Conservation (phyloP, 2,113 vertebrate species). For the western clawed frog (Xenopus tropicalis) region DNA sequence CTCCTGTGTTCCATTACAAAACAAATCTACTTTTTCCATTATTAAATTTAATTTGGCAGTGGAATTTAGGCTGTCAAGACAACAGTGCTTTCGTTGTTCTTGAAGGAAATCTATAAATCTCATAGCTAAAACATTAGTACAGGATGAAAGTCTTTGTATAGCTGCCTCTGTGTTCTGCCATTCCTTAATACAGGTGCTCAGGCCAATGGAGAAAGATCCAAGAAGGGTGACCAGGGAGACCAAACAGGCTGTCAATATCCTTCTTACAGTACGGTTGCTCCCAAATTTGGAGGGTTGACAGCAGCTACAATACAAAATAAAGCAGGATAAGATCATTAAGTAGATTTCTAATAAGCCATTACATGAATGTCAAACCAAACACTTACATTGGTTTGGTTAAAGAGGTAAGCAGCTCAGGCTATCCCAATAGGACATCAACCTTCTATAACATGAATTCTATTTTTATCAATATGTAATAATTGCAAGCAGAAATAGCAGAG, state of each 20-base stretch:
- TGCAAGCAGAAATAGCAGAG: too few relatives aligned
- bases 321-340: too few relatives aligned
- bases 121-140: conserved; percentile 58
- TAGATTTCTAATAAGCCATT: too few relatives aligned
- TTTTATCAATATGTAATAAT: too few relatives aligned
- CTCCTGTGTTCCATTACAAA: conserved; percentile 52
- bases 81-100: conserved; percentile 53
- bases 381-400: too few relatives aligned
- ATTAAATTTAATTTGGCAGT: neutral
- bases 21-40: conserved; percentile 36
- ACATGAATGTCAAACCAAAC: too few relatives aligned
- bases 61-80: conserved; percentile 23
- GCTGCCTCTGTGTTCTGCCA: conserved; percentile 63
- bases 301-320: neutral
- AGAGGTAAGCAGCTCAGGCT: too few relatives aligned
- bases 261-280: conserved; percentile 61
- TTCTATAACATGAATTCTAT: too few relatives aligned
- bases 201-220: conserved; percentile 66
- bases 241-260: conserved; percentile 66
- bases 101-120: conserved; percentile 64
- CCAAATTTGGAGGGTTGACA: conserved; percentile 45
- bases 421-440: too few relatives aligned
- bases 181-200: conserved; percentile 59
- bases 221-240: conserved; percentile 75
- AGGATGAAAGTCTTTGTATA: conserved; percentile 64